A percentile compares a stretch with the other conserved stretches of the same genome.
Evolutionary conservation across 2,888 invertebrate genomes (phyloP).

Genomic region (Alloplasta piceator): DNA sequence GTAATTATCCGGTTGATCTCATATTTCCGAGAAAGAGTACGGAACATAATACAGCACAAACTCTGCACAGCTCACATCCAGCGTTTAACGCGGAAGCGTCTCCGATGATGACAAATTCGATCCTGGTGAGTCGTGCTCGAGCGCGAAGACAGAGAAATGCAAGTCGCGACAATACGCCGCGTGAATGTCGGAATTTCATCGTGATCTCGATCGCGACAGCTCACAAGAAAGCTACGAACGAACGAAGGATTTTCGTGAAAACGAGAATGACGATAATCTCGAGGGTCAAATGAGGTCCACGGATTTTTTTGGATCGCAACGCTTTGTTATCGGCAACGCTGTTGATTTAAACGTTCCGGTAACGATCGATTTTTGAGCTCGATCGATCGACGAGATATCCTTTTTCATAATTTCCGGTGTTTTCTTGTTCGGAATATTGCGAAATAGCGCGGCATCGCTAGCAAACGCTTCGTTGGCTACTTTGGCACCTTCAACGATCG

Average conservation of each 20-base stretch:
- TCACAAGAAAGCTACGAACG: background rate
- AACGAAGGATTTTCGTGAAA: background rate
- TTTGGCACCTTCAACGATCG: slow-evolving; percentile 72
- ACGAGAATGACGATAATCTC: background rate
- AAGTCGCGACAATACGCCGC: slow-evolving; percentile 3
- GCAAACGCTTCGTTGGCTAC: background rate
- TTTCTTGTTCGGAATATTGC: background rate
- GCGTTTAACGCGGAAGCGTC: slow-evolving; percentile 69
- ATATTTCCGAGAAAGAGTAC: slow-evolving; percentile 27
- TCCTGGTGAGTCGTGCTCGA: slow-evolving; percentile 15
- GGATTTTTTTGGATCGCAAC: slow-evolving; percentile 47
- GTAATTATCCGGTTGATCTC: slow-evolving; percentile 74
- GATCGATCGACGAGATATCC: background rate
- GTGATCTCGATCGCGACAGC: no score
- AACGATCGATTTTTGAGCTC: background rate
- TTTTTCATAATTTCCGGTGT: background rate
- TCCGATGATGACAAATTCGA: background rate
- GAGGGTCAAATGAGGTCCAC: slow-evolving; percentile 41
- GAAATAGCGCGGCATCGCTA: background rate
- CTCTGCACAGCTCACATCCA: slow-evolving; percentile 68
- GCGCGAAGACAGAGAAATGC: slow-evolving; percentile 45
- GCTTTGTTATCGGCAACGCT: background rate
- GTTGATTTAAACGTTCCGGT: background rate
- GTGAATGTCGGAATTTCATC: background rate
- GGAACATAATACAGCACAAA: background rate